These are phyloP conservation scores for Pipa parva DNA, from an alignment of 2,113 vertebrate species.

Conservation along the genomic window DNA sequence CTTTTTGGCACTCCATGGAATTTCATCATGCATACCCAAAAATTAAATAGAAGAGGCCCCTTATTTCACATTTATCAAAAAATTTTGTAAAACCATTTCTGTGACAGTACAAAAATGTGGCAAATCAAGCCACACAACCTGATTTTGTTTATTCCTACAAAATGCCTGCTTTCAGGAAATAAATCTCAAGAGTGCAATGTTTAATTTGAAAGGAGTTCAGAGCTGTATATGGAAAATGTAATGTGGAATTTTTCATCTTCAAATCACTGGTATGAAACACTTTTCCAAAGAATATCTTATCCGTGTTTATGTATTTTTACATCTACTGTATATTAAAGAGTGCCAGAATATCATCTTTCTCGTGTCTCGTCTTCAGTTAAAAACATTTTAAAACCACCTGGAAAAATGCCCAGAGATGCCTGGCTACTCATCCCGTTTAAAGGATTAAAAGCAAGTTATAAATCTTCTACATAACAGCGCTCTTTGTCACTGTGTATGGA, in stretches of 20 bases:
- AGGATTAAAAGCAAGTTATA: constrained; percentile 8
- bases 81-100: no score
- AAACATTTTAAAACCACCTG: constrained; percentile 19
- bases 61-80: no score
- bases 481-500: constrained; percentile 4
- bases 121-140: no score
- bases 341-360: constrained; percentile 5
- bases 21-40: no score
- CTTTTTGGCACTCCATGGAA: no score
- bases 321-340: constrained; percentile 3
- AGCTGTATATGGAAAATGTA: background rate
- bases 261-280: background rate
- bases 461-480: constrained; percentile 1
- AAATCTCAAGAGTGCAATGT: background rate
- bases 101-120: no score
- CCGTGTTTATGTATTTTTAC: background rate
- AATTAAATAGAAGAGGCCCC: no score
- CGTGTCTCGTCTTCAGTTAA: constrained; percentile 20
- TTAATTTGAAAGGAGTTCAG: no score
- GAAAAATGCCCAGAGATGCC: constrained; percentile 15
- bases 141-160: no score
- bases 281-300: background rate
- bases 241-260: background rate
- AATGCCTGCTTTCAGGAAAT: no score
- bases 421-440: background rate